Evolutionary conservation across 2,113 vertebrate species (phyloP).

Genomic region (Hippocampus guttulatus): DNA sequence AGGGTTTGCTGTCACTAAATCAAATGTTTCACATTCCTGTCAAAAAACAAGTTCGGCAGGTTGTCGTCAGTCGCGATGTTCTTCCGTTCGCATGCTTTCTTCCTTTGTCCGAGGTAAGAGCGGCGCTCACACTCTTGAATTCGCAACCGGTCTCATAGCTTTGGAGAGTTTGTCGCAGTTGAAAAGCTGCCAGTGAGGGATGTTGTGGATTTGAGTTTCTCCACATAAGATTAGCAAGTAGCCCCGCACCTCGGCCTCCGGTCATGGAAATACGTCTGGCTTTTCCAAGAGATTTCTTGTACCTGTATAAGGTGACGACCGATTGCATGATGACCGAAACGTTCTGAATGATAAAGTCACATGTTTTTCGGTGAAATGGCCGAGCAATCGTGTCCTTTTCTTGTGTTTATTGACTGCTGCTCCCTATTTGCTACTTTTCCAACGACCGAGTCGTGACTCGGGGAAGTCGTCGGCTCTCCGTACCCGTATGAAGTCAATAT

Average conservation of each 20-base stretch:
- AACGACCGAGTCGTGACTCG: too few relatives aligned
- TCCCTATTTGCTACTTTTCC: too few relatives aligned
- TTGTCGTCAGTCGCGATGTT: not conserved
- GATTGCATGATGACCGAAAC: not conserved
- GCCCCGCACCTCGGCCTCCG: not conserved
- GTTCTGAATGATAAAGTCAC: not conserved
- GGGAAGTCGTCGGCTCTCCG: too few relatives aligned
- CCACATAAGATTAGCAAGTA: not conserved
- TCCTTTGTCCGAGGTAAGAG: conserved; percentile 40
- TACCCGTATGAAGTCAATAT: too few relatives aligned
- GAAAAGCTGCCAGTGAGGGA: not conserved
- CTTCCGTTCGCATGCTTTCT: conserved; percentile 3
- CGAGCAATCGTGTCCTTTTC: too few relatives aligned
- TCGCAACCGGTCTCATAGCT: not conserved
- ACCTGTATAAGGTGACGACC: too few relatives aligned
- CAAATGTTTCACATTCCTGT: not conserved
- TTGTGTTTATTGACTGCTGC: too few relatives aligned
- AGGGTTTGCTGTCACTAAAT: not conserved
- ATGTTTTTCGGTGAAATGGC: not conserved
- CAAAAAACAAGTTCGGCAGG: not conserved
- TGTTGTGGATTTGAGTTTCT: not conserved
- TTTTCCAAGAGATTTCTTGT: not conserved
- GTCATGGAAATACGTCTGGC: not conserved
- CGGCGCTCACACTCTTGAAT: not conserved
- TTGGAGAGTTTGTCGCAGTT: not conserved